Conservation (phyloP, 2,888 invertebrate genomes). For the Habroteleia sp. region DNA sequence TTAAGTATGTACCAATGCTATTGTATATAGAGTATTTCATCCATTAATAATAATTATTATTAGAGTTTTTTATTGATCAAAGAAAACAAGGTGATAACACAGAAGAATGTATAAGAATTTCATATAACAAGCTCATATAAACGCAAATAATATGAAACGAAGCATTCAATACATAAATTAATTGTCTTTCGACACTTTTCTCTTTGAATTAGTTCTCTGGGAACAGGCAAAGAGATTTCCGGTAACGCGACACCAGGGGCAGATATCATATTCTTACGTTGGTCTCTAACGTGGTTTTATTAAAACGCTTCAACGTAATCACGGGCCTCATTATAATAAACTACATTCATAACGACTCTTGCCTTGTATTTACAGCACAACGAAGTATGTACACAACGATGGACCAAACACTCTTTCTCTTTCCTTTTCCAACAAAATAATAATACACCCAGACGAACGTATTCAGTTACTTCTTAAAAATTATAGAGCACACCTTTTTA, state of each 20-base stretch:
- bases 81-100: no score
- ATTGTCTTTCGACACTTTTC: constrained; percentile 56
- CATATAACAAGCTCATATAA: not conserved
- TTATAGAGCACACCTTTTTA: constrained; percentile 61
- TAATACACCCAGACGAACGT: constrained; percentile 56
- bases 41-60: no score
- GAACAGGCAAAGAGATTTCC: constrained; percentile 50
- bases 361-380: constrained; percentile 40
- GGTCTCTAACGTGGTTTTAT: constrained; percentile 58
- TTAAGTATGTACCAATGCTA: no score
- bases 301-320: constrained; percentile 62
- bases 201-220: constrained; percentile 37
- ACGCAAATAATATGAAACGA: constrained; percentile 12
- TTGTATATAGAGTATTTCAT: no score
- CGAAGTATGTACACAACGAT: constrained; percentile 49
- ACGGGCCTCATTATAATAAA: constrained; percentile 61
- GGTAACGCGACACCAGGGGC: constrained; percentile 64
- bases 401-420: constrained; percentile 44
- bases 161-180: constrained; percentile 31
- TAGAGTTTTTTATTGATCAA: no score
- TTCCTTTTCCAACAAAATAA: constrained; percentile 57
- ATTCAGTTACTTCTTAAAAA: constrained; percentile 64
- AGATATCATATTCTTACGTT: constrained; percentile 57
- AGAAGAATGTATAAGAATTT: constrained; percentile 3
- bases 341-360: constrained; percentile 62